A percentile compares a stretch with the other conserved stretches of the same genome.
Evolutionary conservation across 2,888 invertebrate genomes (phyloP).

Genomic region (Priocnemis perturbator): DNA sequence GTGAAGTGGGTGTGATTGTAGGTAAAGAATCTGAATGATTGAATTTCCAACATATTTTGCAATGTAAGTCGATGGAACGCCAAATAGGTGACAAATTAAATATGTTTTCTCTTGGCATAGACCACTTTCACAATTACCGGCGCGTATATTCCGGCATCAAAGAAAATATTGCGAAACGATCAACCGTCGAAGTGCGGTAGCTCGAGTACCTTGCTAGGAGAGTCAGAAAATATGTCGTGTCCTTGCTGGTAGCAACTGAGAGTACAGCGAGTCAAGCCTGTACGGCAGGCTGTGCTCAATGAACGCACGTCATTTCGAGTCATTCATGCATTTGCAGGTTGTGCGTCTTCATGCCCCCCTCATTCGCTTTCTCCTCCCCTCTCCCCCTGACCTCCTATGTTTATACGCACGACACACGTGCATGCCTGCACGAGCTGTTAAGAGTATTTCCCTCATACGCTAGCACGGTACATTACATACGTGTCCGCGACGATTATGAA

Average conservation of each 20-base stretch:
- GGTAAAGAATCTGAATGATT: too few relatives aligned
- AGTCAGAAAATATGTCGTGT: conserved; percentile 66
- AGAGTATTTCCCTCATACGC: conserved; percentile 25
- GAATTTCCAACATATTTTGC: too few relatives aligned
- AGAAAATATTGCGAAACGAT: too few relatives aligned
- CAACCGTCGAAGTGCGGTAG: too few relatives aligned
- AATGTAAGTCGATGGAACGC: too few relatives aligned
- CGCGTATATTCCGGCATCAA: too few relatives aligned
- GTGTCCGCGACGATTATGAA: conserved; percentile 23
- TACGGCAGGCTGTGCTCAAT: conserved; percentile 65
- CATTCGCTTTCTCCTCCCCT: conserved; percentile 45
- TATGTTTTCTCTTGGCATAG: too few relatives aligned
- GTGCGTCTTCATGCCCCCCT: conserved; percentile 29
- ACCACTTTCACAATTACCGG: too few relatives aligned
- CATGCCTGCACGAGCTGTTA: conserved; percentile 28
- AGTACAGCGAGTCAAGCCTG: conserved; percentile 44
- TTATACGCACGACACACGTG: conserved; percentile 22
- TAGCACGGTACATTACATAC: conserved; percentile 19
- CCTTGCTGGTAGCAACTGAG: conserved; percentile 65
- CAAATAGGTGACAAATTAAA: too few relatives aligned
- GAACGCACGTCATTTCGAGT: conserved; percentile 72
- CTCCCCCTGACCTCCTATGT: conserved; percentile 19
- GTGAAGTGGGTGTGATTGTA: too few relatives aligned
- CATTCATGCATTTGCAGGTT: conserved; percentile 72
- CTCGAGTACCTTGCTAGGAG: conserved; percentile 40